Evolutionary conservation across 2,113 vertebrate species (phyloP), one percentile per base, ranked within the genome.

Genomic region (Nansenia antarctica): DNA sequence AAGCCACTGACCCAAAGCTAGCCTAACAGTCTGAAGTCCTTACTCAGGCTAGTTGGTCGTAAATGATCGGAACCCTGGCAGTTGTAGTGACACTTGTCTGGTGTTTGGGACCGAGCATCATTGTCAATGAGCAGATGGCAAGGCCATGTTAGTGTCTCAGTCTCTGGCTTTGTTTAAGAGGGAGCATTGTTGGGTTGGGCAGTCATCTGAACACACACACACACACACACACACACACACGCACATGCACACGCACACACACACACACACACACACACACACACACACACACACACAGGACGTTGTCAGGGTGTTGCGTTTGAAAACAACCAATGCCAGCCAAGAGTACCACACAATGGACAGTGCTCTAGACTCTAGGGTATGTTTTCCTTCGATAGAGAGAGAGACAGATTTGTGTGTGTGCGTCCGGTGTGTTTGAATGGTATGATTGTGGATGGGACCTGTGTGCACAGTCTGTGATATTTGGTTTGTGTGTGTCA

Each of bases 291-390:
- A 61, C 55, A 55, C 32, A 60, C 32, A 60, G 0, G 15, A 24
- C 6, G 18, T 67, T 52, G 61, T 37, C 15, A 0, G 3, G 5
- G 54, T 77, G 61, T 74, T 81, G 68, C 54, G 59, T 57, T 52
- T 64, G 42, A 37, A 69, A 72, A 62, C 47, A 62, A 57, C 20
- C 37, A 20, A 54, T 52, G n/a, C 24, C 54, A 68, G 27, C 72
- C 30, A 14, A 70, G 18, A 39, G 32, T 29, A 47, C 26, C 11
- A 20, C 18, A 60, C 24, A 62, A 15, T 62, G 34, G 34, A 12
- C 59, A 26, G 7, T 22, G 35, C 32, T 47, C 34, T 29, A 3
- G 15, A 9, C n/a, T n/a, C n/a, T n/a, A n/a, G n/a, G 27, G 14
- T 49, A 15, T 26, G 12, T 29, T 29, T 42, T 7, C 24, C 22